These are phyloP conservation scores for Scortum barcoo DNA, from an alignment of 2,113 vertebrate genomes.

Conservation along the genomic window DNA sequence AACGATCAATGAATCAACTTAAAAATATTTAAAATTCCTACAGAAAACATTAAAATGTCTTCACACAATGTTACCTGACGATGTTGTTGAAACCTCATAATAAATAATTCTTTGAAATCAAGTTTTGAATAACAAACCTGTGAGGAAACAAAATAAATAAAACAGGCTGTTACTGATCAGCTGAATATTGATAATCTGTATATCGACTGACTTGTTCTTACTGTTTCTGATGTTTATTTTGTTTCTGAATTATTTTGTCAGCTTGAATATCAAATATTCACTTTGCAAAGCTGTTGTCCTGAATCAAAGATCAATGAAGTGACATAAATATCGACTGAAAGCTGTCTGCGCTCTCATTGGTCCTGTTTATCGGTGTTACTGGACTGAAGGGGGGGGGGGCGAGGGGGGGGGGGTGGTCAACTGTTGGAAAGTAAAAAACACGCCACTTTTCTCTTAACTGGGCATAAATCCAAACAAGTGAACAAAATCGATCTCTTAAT, in stretches of 20 bases:
- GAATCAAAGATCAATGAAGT: constrained; percentile 44
- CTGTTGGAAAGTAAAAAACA: no score
- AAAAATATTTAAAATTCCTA: neutral
- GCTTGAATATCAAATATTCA: constrained; percentile 39
- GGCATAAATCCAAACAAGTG: no score
- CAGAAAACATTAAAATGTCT: neutral
- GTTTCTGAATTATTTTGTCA: neutral
- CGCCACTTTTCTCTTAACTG: no score
- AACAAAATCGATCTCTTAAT: no score
- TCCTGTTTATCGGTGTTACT: constrained; percentile 14
- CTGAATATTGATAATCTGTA: neutral
- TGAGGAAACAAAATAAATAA: neutral
- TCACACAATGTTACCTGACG: neutral
- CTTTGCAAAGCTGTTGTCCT: constrained; percentile 11
- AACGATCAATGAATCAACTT: neutral
- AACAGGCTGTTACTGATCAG: neutral
- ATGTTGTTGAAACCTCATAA: neutral
- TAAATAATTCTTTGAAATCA: neutral
- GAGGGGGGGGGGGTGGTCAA: no score
- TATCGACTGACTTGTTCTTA: neutral
- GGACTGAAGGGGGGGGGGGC: neutral
- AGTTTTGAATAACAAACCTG: neutral
- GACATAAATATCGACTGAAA: constrained; percentile 56
- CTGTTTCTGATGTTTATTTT: neutral
- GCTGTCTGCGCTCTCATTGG: constrained; percentile 35